These are phyloP conservation scores for Anguilla anguilla DNA, from an alignment of 2,797 vertebrate species.

Conservation along the genomic window DNA sequence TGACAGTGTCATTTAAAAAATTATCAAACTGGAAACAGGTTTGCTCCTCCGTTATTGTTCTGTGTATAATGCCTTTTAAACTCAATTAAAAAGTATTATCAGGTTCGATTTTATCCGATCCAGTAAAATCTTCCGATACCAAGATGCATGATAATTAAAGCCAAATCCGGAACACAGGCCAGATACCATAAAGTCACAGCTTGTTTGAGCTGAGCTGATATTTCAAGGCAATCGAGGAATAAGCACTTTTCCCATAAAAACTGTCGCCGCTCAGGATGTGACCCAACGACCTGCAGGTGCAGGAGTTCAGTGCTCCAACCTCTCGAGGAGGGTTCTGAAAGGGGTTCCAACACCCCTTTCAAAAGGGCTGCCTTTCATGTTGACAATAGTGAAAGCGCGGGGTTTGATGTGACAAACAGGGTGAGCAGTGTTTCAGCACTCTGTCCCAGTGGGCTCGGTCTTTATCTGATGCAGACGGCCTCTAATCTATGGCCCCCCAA, in stretches of 20 bases:
- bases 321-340: background rate
- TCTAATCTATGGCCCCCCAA: conserved; percentile 31
- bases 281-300: background rate
- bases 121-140: too few relatives aligned
- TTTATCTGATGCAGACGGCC: conserved; percentile 49
- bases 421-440: conserved; percentile 2
- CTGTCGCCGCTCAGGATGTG: background rate
- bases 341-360: background rate
- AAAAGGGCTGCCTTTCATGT: background rate
- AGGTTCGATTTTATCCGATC: too few relatives aligned
- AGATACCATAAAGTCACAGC: too few relatives aligned
- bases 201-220: background rate
- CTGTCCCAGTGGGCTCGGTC: conserved; percentile 27
- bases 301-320: background rate
- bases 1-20: too few relatives aligned
- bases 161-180: too few relatives aligned
- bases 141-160: too few relatives aligned
- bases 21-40: too few relatives aligned
- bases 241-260: background rate
- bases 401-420: conserved; percentile 12
- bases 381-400: background rate
- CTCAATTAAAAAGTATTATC: too few relatives aligned
- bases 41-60: too few relatives aligned
- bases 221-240: background rate
- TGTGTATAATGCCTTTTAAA: too few relatives aligned